phyloP scores from a whole-genome alignment of 2,113 vertebrate genomes.

The Mystacornis crossleyi region DNA sequence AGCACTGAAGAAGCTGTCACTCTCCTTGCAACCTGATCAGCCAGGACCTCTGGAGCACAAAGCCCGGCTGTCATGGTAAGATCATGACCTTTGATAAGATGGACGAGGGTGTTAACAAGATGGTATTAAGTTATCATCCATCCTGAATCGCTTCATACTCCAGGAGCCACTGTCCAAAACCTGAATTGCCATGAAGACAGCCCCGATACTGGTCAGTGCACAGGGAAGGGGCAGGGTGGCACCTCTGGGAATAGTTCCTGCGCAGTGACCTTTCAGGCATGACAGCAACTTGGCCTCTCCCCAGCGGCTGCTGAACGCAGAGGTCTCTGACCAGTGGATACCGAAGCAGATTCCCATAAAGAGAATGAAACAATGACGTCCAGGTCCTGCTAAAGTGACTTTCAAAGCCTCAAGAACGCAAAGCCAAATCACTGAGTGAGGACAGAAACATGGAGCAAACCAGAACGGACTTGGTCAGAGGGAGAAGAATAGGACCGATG shows the following conservation, averaged over 20 bases:
- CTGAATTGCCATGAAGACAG: neutral
- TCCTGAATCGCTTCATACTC: neutral
- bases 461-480: neutral
- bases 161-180: neutral
- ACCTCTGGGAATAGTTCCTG: neutral
- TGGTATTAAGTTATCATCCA: neutral
- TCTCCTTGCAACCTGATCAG: constrained; percentile 2
- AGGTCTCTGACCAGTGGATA: neutral
- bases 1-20: neutral
- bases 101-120: neutral
- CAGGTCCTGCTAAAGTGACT: neutral
- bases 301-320: neutral
- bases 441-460: neutral
- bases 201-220: neutral
- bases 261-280: neutral
- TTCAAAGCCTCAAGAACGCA: neutral
- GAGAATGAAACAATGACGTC: neutral
- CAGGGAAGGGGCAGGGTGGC: neutral
- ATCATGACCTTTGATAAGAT: constrained; percentile 9
- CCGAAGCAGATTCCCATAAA: neutral
- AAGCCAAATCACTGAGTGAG: neutral
- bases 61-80: neutral
- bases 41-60: neutral
- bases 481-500: neutral
- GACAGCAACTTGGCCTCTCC: neutral